Conservation (phyloP, 2,797 vertebrate genomes). For the Clangula hyemalis region DNA sequence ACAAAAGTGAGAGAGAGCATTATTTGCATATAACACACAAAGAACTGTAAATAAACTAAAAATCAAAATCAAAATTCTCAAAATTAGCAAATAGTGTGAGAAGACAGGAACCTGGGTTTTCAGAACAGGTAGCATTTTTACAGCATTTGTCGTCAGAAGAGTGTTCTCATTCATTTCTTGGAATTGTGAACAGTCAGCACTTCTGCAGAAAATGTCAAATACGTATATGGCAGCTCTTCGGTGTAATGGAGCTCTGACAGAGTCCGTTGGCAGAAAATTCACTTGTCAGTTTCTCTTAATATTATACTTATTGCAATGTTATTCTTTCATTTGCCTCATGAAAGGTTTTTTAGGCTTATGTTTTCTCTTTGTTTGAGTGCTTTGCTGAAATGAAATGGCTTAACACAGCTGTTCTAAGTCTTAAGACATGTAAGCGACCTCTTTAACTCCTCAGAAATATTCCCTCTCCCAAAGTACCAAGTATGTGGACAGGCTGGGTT, state of each 20-base stretch:
- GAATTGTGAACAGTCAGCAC: background rate
- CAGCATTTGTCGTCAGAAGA: background rate
- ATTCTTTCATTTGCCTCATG: background rate
- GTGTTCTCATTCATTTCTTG: background rate
- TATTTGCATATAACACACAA: background rate
- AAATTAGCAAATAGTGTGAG: background rate
- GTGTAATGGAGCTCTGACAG: background rate
- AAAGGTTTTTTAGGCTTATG: background rate
- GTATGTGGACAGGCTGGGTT: background rate
- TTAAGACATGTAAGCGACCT: background rate
- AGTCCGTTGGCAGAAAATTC: background rate
- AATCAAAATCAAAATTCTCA: background rate
- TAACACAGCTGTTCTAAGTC: slow-evolving; percentile 9
- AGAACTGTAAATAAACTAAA: background rate
- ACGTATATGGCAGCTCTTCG: background rate
- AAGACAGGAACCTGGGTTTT: background rate
- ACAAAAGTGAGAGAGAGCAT: background rate
- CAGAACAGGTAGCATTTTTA: background rate
- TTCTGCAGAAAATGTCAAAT: background rate
- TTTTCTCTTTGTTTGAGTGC: background rate
- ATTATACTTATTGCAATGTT: background rate
- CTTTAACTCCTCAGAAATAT: background rate
- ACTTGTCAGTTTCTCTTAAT: background rate
- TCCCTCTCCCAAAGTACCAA: background rate
- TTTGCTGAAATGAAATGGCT: background rate